Base-by-base conservation (phyloP, 2,888 invertebrate genomes). In the Amiota mariae region DNA sequence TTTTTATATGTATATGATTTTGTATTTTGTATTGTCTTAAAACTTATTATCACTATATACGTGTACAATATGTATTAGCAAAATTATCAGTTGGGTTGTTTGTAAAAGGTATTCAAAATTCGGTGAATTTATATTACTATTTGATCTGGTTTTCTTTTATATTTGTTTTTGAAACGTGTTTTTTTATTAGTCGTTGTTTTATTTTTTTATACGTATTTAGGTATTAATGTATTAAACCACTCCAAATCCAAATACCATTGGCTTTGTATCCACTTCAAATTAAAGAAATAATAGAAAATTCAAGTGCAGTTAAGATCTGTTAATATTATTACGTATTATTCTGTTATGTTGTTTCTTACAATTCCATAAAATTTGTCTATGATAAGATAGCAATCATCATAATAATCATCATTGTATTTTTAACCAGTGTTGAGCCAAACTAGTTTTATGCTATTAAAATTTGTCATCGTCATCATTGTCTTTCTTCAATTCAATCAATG, bases 331-430 rank as follows among this genome's bases (percentile, higher is more conserved):
- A n/a, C n/a, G n/a, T n/a, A n/a, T 36, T 12, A 11, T 13, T 36
- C 6, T 66, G 10, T 18, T 36, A 13, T 66, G 10, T 18, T 66
- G 15, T 20, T 61, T 15, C 12, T 49, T 12, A 20, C 1, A 10
- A 18, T 67, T 67, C 18, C 9, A 18, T 20, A 9, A 61, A 15
- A n/a, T 24, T 63, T 63, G 63, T 24, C 66, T 12, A 49, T 67
- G 66, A 67, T 67, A 67, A 67, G 66, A 67, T 67, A 67, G 49
- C 49, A 67, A 49, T 49, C 66, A 67, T 67, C 18, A 18, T 47
- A 64, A 47, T 20, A 24, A 61, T 15, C 11, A 61, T 18, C 4
- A 12, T n/a, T 12, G 54, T 36, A 36, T 36, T 36, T 2, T 36
- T 36, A 36, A 36, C 8, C 36, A 36, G 36, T 36, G 6, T 36